Percentiles rank a stretch among this genome's conserved stretches.
Conservation (phyloP, 92 coral and sea anemone species). For the Plumapathes pennacea region DNA sequence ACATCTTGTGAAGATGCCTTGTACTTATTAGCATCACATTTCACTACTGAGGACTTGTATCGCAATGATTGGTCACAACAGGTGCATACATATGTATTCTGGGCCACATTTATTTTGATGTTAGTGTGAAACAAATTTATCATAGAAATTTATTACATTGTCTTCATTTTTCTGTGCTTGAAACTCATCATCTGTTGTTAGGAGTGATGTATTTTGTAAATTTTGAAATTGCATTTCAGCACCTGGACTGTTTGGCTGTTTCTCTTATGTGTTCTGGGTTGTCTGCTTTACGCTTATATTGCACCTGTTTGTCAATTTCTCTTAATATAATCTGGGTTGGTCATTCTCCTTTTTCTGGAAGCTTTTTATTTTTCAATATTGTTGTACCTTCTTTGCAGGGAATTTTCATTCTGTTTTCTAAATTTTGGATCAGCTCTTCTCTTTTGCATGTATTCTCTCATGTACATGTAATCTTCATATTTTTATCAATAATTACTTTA, state of each 20-base stretch:
- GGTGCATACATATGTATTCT: conserved; percentile 46
- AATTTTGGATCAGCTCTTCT: conserved; percentile 8
- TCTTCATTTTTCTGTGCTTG: neutral
- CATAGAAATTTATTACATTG: neutral
- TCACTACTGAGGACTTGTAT: conserved; percentile 41
- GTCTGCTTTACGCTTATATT: conserved; percentile 12
- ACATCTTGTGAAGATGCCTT: conserved; percentile 7
- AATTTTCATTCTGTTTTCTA: conserved; percentile 15
- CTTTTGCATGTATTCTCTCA: conserved; percentile 9
- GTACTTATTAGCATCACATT: conserved; percentile 27
- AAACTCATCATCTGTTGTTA: conserved; percentile 1
- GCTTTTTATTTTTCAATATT: conserved; percentile 1
- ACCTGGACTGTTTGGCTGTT: conserved; percentile 10
- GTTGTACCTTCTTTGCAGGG: conserved; percentile 1
- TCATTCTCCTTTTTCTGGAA: conserved; percentile 3
- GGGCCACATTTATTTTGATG: conserved; percentile 41
- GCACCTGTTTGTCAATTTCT: conserved; percentile 7
- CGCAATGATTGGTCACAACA: conserved; percentile 63
- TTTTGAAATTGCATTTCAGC: neutral
- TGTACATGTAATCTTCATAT: too few species aligned
- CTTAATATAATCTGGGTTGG: conserved; percentile 12
- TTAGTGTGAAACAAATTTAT: conserved; percentile 25
- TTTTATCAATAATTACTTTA: too few species aligned
- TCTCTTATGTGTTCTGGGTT: conserved; percentile 14
- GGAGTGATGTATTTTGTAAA: neutral